Conservation (phyloP, 2,888 invertebrate species). For the Epiblema foenella region DNA sequence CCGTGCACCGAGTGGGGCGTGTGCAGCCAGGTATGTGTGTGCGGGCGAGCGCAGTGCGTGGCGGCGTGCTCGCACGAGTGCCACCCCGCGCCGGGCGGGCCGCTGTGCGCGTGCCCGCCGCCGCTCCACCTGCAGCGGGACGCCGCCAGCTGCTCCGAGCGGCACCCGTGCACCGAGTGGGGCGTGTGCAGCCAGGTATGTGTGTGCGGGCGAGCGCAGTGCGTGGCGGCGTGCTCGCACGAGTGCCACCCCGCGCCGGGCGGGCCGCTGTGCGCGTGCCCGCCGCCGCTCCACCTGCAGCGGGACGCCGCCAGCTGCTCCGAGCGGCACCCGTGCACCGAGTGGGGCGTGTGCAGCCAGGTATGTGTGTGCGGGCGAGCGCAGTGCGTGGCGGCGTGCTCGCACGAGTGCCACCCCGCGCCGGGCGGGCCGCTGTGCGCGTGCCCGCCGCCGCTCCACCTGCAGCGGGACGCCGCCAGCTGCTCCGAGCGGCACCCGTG, state of each 20-base stretch:
- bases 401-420: no score
- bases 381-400: no score
- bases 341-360: constrained; percentile 64
- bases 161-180: constrained; percentile 86
- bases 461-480: constrained; percentile 87
- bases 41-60: no score
- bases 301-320: constrained; percentile 88
- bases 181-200: constrained; percentile 61
- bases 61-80: no score
- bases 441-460: constrained; percentile 88
- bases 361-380: no score
- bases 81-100: no score
- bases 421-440: constrained; percentile 90
- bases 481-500: constrained; percentile 89
- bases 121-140: constrained; percentile 88
- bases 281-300: constrained; percentile 87
- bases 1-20: constrained; percentile 84
- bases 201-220: no score
- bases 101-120: constrained; percentile 90
- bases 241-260: no score
- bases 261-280: constrained; percentile 91
- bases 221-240: no score
- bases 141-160: constrained; percentile 87
- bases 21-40: constrained; percentile 58
- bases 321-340: constrained; percentile 86